Base-by-base conservation (phyloP, 1,140 invertebrate species). In the Zaprionus africanus region DNA sequence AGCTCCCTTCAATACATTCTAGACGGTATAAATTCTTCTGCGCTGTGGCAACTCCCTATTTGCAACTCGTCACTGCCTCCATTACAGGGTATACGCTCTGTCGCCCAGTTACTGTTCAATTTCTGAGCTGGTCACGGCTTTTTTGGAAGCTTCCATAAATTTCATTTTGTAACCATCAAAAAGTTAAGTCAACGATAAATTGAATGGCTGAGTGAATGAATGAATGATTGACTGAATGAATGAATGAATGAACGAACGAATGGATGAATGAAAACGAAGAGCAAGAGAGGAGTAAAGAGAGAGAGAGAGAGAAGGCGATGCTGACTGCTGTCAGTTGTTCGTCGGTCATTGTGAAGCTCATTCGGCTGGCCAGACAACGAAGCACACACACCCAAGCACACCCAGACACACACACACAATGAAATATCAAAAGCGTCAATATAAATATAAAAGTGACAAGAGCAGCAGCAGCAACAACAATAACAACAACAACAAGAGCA, bases 141-240 rank as follows among this genome's bases (percentile, higher is more conserved):
- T 58, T 22, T 46, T 49, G 9, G 12, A 13, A 17, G 1, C 17
- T 34, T 73, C 61, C 80, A 87, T 87, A 87, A 88, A 90, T 88
- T 88, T 88, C 81, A 88, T 88, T 88, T 90, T 84, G 84, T 84
- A 81, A 69, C 78, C 85, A 88, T 88, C 84, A 87, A 88, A 88
- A 87, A 88, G 84, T 88, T 78, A 88, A 88, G 84, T 79, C 81
- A 90, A 90, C 85, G 81, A 87, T 88, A 90, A 88, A 88, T 88
- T 88, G 84, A 88, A 88, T 84, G 85, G 69, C 68, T 79, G 80
- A 74, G 69, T 83, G 83, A 87, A 83, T 87, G 83, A 87, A 79
- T 87, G 84, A 75, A 49, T 43, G 46, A 54, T 5, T 53, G 57
- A 60, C 15, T 57, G 80, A 82, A 62, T 66, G 80, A 64, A 36